Percentiles rank a stretch among this genome's conserved stretches.
These are phyloP conservation scores for Coelopa frigida DNA, from an alignment of 1,140 invertebrate genomes.

Conservation along the genomic window DNA sequence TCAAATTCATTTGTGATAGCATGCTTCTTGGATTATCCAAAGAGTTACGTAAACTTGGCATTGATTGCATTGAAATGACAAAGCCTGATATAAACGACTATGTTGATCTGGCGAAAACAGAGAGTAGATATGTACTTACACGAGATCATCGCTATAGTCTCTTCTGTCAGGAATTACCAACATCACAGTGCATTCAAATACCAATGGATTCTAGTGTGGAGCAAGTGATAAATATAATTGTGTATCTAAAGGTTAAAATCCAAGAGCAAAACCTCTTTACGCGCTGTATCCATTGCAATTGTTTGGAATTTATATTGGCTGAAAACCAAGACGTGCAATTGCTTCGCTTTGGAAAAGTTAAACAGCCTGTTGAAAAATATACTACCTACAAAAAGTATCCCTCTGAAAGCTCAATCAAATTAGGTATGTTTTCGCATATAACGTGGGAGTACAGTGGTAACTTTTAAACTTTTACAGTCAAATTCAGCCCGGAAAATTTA, in stretches of 20 bases:
- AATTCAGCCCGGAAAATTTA: too few relatives aligned
- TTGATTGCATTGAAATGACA: conserved; percentile 47
- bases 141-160: conserved; percentile 41
- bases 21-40: conserved; percentile 52
- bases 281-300: conserved; percentile 60
- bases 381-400: too few relatives aligned
- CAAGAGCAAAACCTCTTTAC: conserved; percentile 57
- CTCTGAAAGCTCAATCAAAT: conserved; percentile 20
- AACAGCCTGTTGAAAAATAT: too few relatives aligned
- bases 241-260: conserved; percentile 55
- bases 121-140: conserved; percentile 54
- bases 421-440: too few relatives aligned
- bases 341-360: conserved; percentile 15
- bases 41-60: conserved; percentile 57
- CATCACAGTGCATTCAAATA: conserved; percentile 50
- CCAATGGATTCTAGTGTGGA: conserved; percentile 39
- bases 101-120: conserved; percentile 35
- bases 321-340: conserved; percentile 45
- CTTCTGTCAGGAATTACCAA: conserved; percentile 46
- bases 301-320: conserved; percentile 50
- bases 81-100: conserved; percentile 4
- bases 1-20: conserved; percentile 50
- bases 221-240: conserved; percentile 55
- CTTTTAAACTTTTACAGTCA: too few relatives aligned
- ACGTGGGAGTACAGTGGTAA: too few relatives aligned